Evolutionary conservation across 2,888 invertebrate genomes (phyloP).

Genomic region (Meta bourneti): DNA sequence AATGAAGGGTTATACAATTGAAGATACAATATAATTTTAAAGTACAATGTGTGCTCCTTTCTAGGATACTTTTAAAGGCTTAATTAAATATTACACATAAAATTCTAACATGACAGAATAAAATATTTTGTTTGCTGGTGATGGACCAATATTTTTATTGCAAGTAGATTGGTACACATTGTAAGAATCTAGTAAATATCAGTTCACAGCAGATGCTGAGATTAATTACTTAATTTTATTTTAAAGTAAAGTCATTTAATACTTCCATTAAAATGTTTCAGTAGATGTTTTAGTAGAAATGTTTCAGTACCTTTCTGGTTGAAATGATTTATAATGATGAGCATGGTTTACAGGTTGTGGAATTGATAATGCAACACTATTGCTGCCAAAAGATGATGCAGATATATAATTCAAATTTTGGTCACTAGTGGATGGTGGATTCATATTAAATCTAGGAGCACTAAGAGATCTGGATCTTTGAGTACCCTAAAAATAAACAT

Average conservation of each 20-base stretch:
- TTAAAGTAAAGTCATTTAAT: too few species aligned
- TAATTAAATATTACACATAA: too few species aligned
- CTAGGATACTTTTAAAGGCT: too few species aligned
- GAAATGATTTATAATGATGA: constrained; percentile 55
- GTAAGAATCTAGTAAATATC: background rate
- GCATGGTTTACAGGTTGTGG: constrained; percentile 52
- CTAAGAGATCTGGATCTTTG: constrained; percentile 33
- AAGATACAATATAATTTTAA: background rate
- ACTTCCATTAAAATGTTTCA: too few species aligned
- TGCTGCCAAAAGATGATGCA: constrained; percentile 63
- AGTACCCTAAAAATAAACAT: constrained; percentile 30
- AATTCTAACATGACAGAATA: too few species aligned
- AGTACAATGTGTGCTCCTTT: background rate
- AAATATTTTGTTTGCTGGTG: too few species aligned
- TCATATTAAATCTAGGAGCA: constrained; percentile 3
- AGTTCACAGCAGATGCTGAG: background rate
- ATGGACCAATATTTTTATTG: too few species aligned
- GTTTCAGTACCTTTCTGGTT: constrained; percentile 64
- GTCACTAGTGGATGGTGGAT: constrained; percentile 36
- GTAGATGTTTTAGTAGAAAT: too few species aligned
- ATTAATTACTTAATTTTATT: too few species aligned
- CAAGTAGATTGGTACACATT: background rate
- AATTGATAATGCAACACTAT: constrained; percentile 45
- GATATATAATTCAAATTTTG: constrained; percentile 62
- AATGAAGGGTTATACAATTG: background rate